These are phyloP conservation scores for Cichlasoma orientale DNA, from an alignment of 2,797 vertebrate species.

Conservation along the genomic window DNA sequence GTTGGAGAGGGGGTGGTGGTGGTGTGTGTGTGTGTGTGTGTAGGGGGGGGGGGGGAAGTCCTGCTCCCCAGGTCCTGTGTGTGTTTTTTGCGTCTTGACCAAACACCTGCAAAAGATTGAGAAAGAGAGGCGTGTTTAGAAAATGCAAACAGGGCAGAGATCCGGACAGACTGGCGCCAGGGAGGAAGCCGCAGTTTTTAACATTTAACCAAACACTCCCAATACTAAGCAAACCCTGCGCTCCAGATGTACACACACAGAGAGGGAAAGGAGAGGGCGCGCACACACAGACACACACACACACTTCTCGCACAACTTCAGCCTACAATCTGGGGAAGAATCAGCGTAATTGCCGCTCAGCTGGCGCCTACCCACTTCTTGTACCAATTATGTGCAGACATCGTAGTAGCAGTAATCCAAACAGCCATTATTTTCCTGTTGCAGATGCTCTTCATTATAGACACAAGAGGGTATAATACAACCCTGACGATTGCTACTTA, in stretches of 20 bases:
- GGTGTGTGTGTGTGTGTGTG: too few relatives aligned
- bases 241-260: constrained; percentile 88
- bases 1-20: constrained; percentile 27
- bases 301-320: constrained; percentile 76
- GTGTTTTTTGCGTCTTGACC: constrained; percentile 82
- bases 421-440: constrained; percentile 79
- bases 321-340: constrained; percentile 83
- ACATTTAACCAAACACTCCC: constrained; percentile 97
- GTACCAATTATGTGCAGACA: constrained; percentile 86
- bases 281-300: constrained; percentile 67
- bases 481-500: constrained; percentile 62
- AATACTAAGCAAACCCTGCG: constrained; percentile 91
- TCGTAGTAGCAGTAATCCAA: constrained; percentile 79
- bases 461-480: constrained; percentile 69
- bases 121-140: constrained; percentile 92
- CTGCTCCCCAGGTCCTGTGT: constrained; percentile 83
- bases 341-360: constrained; percentile 82
- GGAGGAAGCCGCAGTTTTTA: constrained; percentile 96
- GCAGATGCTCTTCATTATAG: constrained; percentile 80
- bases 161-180: constrained; percentile 97
- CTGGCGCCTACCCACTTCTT: constrained; percentile 88
- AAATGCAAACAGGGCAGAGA: constrained; percentile 93
- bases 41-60: constrained; percentile 51
- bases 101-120: constrained; percentile 99
- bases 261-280: constrained; percentile 1